Base-by-base conservation (phyloP, 53 echinoderm and acorn worm genomes). In the Holothuria leucospilota region DNA sequence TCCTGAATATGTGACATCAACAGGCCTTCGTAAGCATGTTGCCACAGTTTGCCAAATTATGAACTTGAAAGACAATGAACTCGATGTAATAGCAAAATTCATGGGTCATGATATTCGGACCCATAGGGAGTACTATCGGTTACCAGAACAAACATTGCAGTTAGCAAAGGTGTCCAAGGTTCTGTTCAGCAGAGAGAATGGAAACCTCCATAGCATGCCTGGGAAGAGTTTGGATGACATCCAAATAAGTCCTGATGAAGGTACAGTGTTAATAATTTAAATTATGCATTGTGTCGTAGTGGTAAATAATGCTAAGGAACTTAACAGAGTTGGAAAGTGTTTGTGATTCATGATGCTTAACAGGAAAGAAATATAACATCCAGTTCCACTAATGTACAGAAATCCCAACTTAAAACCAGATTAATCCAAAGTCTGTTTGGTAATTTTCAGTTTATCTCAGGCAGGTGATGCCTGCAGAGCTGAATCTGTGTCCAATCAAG, bases 11-110 rank as follows among this genome's bases (percentile, higher is more conserved):
- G 39, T 95, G 73, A 60, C 90, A 77, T 88, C 95, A 53, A 93
- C 89, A 12, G 59, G 88, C 18, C 85, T 95, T 53, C 71, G 95
- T 21, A 95, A 95, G 56, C 95, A 95, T 16, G 91, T 95, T 25
- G 92, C 88, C 6, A 91, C 91, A 30, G 81, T 93, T 58, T 93
- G 90, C 10, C 88, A 90, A 62, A 75, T 89, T 29, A 92, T 91
- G 84, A 95, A 93, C 81, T 64, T 92, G 53, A 87, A 92, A 59
- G 92, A 92, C 59, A 96, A 90, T 77, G 94, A 94, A 60, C 72
- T 92, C 8, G 94, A 94, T 59, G 64, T 94, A 0, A 63, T 94
- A 18, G 94, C 94, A 16, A 74, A 65, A 13, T 91, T 94, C 51
- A 13, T 94, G 42, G 91, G 94, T 5, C 94, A 94, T 69, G 91